Evolutionary conservation across 2,888 invertebrate genomes (phyloP), one percentile per base, ranked within the genome.

Genomic region (Trissolcus japonicus): DNA sequence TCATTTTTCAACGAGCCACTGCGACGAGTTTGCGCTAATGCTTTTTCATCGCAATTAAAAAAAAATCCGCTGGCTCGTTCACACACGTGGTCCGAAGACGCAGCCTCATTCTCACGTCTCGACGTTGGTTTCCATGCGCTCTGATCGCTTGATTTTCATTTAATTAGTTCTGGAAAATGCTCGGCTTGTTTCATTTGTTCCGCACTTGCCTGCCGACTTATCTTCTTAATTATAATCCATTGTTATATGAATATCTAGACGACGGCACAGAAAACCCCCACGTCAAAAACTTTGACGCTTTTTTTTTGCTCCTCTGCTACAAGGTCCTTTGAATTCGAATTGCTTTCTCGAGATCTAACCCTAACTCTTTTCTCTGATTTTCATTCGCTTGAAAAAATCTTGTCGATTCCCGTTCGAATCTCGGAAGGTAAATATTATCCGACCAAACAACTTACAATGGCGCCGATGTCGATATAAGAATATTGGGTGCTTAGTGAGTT

Each of bases 41-140:
- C 77, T 69, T 73, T 77, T 73, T 77, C 69, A 68, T 69, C 75
- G 77, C 73, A 79, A 75, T 79, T 79, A 79, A 77, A 35, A 77
- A 79, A 77, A 35, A 77, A 83, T 83, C 79, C 75, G 71, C 79
- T 81, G 81, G 82, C 79, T 80, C 61, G 72, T 76, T 79, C 69
- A 72, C 71, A 65, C 78, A 77, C 81, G 76, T 77, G 77, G 78
- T 72, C 79, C 73, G 71, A 76, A 74, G 80, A 81, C 80, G 80
- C 82, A 85, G 82, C 88, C 88, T 75, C 80, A 84, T 88, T 88
- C 88, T 85, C 88, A 88, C 85, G 87, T 71, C 79, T 82, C 77
- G 75, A 76, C 68, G 72, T 78, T 77, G 60, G 75, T 79, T 79
- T 74, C 73, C 66, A 72, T 68, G 81, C 80, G 53, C 80, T n/a